These are phyloP conservation scores for Calephelis nemesis DNA, from an alignment of 1,140 invertebrate genomes.

Conservation along the genomic window DNA sequence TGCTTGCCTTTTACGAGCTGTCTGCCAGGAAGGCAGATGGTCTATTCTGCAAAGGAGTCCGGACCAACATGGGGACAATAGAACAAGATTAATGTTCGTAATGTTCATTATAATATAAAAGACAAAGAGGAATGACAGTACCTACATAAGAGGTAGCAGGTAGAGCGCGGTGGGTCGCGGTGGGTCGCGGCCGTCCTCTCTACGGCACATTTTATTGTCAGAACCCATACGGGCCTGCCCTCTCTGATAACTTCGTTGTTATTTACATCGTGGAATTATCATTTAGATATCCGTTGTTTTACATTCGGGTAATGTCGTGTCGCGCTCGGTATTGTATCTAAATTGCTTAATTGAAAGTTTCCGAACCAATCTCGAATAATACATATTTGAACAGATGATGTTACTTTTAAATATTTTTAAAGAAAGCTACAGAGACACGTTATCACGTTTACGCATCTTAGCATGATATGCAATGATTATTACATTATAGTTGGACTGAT, in stretches of 20 bases:
- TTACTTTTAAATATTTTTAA: conserved; percentile 31
- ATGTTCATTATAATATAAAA: background rate
- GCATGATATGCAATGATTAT: background rate
- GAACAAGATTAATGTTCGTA: too few species aligned
- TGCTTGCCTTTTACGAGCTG: too few species aligned
- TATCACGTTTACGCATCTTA: background rate
- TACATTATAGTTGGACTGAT: too few species aligned
- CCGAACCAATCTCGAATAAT: conserved; percentile 55
- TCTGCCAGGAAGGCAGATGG: too few species aligned
- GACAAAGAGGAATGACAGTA: background rate
- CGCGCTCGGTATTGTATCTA: conserved; percentile 65
- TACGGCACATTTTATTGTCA: conserved; percentile 73
- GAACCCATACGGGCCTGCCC: conserved; percentile 67
- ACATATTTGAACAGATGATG: conserved; percentile 39
- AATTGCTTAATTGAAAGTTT: conserved; percentile 78
- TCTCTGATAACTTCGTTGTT: conserved; percentile 76
- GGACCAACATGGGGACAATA: too few species aligned
- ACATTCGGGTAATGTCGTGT: conserved; percentile 72
- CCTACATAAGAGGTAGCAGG: too few species aligned
- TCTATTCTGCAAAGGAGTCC: too few species aligned
- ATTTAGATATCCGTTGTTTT: conserved; percentile 73
- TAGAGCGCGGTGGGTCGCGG: conserved; percentile 40
- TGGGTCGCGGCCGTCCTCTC: conserved; percentile 48
- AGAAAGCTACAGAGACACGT: background rate
- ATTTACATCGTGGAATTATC: conserved; percentile 76